Base-by-base conservation (phyloP, 2,113 vertebrate genomes). In the Myrmecophaga tridactyla region DNA sequence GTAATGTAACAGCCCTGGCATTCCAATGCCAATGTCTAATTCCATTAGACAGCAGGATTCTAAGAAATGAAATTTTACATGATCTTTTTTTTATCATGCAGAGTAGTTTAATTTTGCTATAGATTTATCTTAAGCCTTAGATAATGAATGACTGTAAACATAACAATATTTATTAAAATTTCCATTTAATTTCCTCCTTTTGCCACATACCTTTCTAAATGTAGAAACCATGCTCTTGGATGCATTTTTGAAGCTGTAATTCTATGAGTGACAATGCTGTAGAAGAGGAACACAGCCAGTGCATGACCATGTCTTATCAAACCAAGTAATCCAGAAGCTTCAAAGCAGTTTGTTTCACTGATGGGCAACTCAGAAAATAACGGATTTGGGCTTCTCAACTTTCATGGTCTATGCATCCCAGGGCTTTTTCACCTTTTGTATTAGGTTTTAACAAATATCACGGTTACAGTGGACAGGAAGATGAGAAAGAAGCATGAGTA, bases 81-180 rank as follows among this genome's bases (percentile, higher is more conserved):
- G 3, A 43, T 41, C 53, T 81, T 73, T 76, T 70, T 92, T 73
- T 83, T 56, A 36, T 73, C n/a, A 89, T 9, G 86, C 80, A 94
- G 12, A 41, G 4, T 78, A 56, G 21, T 56, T 56, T 56, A 56
- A 56, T 56, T 86, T 94, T 60, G 23, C 31, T 92, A 7, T 90
- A 75, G 78, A 53, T 86, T 95, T 90, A 67, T 86, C 29, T 85
- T 78, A 86, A 78, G 36, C 29, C 93, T 94, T 95, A 89, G 82
- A 62, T 90, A 95, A 73, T 62, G 43, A 90, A n/a, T 83, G 13
- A 34, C 5, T 73, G 39, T 60, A 81, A 78, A 65, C 13, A 83
- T 92, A 89, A 96, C 92, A 73, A 15, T 70, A 67, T 41, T 86
- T 88, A 65, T 48, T 89, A 72, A 34, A 48, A 62, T n/a, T 82